phyloP scores from a whole-genome alignment of 2,797 vertebrate genomes.

The Pseudochirops corinnae region DNA sequence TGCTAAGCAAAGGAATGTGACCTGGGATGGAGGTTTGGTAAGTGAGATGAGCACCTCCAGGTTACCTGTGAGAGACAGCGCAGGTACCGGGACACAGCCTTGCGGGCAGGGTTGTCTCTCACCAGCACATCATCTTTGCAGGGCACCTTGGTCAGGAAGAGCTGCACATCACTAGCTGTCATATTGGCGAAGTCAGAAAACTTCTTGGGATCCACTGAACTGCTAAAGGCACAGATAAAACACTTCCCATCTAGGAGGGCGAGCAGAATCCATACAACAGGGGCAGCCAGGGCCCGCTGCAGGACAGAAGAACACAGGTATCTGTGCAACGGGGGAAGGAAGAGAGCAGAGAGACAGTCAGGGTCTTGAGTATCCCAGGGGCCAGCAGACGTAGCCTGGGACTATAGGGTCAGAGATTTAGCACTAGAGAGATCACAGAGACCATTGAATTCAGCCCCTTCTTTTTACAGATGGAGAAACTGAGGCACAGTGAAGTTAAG shows the following conservation, averaged over 20 bases:
- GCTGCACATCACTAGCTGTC: constrained; percentile 87
- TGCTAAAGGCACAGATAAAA: constrained; percentile 95
- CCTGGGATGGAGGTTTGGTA: background rate
- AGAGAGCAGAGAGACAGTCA: background rate
- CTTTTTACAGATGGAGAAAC: background rate
- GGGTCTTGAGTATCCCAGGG: background rate
- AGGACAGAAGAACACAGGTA: constrained; percentile 93
- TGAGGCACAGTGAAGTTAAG: background rate
- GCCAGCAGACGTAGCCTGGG: background rate
- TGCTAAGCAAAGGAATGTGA: background rate
- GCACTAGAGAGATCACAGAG: background rate
- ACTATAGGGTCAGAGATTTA: background rate
- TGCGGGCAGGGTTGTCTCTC: constrained; percentile 89
- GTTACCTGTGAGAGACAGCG: constrained; percentile 95
- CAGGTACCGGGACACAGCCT: constrained; percentile 94
- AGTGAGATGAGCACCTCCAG: background rate
- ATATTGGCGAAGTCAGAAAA: constrained; percentile 92
- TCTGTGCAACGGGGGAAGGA: constrained; percentile 81
- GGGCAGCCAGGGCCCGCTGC: constrained; percentile 93
- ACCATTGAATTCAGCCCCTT: background rate
- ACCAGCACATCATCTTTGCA: constrained; percentile 94
- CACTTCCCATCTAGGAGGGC: constrained; percentile 95
- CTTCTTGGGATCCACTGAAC: constrained; percentile 89
- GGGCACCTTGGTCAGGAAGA: constrained; percentile 94
- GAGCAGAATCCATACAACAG: constrained; percentile 93